Conservation (phyloP, 2,888 invertebrate species). For the Drepanosiphum platanoidis region DNA sequence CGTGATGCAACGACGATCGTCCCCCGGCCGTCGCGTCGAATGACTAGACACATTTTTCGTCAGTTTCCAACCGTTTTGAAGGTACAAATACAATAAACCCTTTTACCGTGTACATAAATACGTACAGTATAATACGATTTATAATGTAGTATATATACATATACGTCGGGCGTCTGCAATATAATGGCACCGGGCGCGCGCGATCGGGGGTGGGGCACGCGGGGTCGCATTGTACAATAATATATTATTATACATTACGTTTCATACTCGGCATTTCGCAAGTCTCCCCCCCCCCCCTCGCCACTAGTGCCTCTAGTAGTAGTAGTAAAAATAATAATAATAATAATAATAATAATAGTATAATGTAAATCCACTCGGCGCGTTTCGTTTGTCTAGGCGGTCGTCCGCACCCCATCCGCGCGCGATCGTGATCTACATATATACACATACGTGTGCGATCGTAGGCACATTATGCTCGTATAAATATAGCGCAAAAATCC, state of each 20-base stretch:
- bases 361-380: not conserved
- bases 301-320: not conserved
- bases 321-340: not conserved
- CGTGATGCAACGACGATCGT: constrained; percentile 24
- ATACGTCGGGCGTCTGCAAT: not conserved
- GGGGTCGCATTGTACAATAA: not conserved
- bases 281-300: not conserved
- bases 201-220: too few species aligned
- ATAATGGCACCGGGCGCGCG: not conserved
- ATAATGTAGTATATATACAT: not conserved
- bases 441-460: not conserved
- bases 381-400: not conserved
- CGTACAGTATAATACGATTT: not conserved
- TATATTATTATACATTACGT: not conserved
- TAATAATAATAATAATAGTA: not conserved
- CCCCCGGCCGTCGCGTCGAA: not conserved
- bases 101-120: not conserved
- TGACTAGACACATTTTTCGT: constrained; percentile 52
- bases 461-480: too few species aligned
- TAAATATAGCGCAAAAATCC: not conserved
- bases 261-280: not conserved
- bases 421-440: not conserved
- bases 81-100: constrained; percentile 23
- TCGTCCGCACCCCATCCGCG: not conserved
- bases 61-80: constrained; percentile 39